Conservation (phyloP, 2,888 invertebrate genomes). For the Diadromus collaris region DNA sequence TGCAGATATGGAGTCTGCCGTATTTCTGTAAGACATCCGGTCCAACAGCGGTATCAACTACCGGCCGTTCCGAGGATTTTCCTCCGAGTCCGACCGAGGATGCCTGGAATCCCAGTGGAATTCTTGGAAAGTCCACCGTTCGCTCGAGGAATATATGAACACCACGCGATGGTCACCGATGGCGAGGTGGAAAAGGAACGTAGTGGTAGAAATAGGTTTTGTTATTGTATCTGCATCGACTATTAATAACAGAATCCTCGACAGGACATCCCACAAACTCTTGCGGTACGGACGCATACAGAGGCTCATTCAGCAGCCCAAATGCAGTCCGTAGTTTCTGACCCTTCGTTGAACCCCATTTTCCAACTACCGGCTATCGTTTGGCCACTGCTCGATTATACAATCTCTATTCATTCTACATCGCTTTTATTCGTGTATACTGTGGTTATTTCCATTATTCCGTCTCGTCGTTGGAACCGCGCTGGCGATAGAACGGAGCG, state of each 20-base stretch:
- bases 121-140: conserved; percentile 11
- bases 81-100: neutral
- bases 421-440: conserved; percentile 7
- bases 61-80: conserved; percentile 6
- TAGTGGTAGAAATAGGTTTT: conserved; percentile 45
- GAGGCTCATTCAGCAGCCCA: conserved; percentile 25
- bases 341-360: conserved; percentile 24
- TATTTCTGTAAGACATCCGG: conserved; percentile 8
- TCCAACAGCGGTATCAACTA: neutral
- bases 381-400: conserved; percentile 20
- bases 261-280: conserved; percentile 42
- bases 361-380: conserved; percentile 31
- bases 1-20: conserved; percentile 14
- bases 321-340: conserved; percentile 13
- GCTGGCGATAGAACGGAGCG: neutral
- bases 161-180: neutral
- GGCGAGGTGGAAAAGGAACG: conserved; percentile 8
- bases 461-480: neutral
- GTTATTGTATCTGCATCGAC: conserved; percentile 49
- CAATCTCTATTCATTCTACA: conserved; percentile 25
- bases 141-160: conserved; percentile 8
- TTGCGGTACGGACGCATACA: conserved; percentile 18
- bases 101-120: conserved; percentile 34
- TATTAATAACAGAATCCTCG: conserved; percentile 59
- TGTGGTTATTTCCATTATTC: conserved; percentile 27